phyloP scores from a whole-genome alignment of 1,140 invertebrate species.

The Drosophila neocordata region DNA sequence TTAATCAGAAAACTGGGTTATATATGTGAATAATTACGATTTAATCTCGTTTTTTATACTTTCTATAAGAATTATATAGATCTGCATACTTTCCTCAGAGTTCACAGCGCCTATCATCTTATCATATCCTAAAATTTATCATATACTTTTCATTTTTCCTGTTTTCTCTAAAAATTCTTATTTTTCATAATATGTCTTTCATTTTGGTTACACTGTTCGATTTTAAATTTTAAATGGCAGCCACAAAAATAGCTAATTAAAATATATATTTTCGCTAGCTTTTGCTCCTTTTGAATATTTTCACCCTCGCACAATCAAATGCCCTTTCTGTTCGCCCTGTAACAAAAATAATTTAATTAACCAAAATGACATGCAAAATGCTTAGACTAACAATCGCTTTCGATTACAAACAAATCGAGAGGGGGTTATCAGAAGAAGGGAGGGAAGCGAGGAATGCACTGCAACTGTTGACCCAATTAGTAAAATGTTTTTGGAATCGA shows the following conservation, averaged over 20 bases:
- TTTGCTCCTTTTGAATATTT: conserved; percentile 34
- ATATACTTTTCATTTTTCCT: too few species aligned
- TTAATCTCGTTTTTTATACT: too few species aligned
- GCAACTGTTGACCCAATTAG: conserved; percentile 67
- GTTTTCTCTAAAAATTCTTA: too few species aligned
- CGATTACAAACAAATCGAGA: conserved; percentile 22
- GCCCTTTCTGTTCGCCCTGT: not conserved
- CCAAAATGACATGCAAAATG: conserved; percentile 63
- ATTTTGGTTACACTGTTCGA: conserved; percentile 5
- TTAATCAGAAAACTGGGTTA: too few species aligned
- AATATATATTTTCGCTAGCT: conserved; percentile 48
- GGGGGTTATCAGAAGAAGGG: conserved; percentile 14
- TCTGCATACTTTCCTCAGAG: too few species aligned
- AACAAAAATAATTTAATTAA: conserved; percentile 76
- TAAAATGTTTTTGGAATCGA: conserved; percentile 46
- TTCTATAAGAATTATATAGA: too few species aligned
- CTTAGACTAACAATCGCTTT: conserved; percentile 34
- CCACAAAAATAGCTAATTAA: conserved; percentile 67
- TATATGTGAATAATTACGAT: too few species aligned
- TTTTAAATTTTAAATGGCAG: conserved; percentile 42
- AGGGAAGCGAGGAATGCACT: conserved; percentile 17
- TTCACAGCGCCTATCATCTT: too few species aligned
- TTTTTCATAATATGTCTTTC: too few species aligned
- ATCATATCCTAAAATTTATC: too few species aligned
- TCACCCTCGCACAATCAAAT: not conserved